Percentiles rank a stretch among this genome's conserved stretches.
Evolutionary conservation across 2,797 vertebrate genomes (phyloP).

Genomic region (Florisuga fusca): DNA sequence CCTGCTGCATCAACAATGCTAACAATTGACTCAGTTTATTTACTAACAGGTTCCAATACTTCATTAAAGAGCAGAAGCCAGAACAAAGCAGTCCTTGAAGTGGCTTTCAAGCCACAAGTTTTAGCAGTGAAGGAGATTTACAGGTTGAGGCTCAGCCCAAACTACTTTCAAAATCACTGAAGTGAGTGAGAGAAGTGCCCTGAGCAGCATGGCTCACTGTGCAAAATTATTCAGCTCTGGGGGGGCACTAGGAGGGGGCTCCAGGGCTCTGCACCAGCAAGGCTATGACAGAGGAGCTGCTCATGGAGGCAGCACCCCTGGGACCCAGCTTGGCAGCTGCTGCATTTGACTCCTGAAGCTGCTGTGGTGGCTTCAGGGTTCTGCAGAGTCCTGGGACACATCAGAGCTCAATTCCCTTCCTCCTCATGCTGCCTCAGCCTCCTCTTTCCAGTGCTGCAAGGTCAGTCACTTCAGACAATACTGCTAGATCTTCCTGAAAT

Average conservation of each 20-base stretch:
- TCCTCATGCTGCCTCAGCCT: background rate
- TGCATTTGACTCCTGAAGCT: background rate
- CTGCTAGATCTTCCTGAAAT: background rate
- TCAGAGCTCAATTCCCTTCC: background rate
- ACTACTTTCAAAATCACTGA: slow-evolving; percentile 8
- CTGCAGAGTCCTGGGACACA: background rate
- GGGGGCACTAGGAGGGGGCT: background rate
- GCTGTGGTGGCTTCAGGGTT: background rate
- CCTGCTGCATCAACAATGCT: slow-evolving; percentile 50
- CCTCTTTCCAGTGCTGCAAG: background rate
- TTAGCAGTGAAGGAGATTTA: slow-evolving; percentile 29
- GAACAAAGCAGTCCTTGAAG: slow-evolving; percentile 71
- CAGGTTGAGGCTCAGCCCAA: slow-evolving; percentile 42
- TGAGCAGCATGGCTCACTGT: background rate
- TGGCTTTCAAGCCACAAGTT: slow-evolving; percentile 56
- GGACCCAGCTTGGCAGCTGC: background rate
- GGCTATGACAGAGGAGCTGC: background rate
- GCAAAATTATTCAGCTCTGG: background rate
- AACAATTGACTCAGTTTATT: slow-evolving; percentile 68
- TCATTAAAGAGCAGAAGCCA: slow-evolving; percentile 65
- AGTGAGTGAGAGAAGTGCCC: slow-evolving; percentile 23
- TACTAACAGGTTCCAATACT: slow-evolving; percentile 69
- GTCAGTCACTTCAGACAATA: background rate
- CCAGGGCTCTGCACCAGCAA: fast-evolving
- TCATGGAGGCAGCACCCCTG: background rate